Percentiles rank a stretch among this genome's conserved stretches.
phyloP scores from a whole-genome alignment of 1,140 invertebrate genomes.

The Cheumatopsyche charites region DNA sequence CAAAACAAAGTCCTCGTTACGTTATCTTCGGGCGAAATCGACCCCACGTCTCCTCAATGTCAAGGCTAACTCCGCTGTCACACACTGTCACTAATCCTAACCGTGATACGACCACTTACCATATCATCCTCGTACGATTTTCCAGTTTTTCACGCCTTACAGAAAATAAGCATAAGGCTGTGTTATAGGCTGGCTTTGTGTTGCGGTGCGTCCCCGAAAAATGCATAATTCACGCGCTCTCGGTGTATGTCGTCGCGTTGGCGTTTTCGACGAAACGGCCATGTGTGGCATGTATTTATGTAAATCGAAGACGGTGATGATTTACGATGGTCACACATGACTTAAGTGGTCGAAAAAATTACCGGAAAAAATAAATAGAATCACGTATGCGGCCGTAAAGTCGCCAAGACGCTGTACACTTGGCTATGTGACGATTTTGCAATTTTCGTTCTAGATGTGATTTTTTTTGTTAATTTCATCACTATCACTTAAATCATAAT shows the following conservation, averaged over 20 bases:
- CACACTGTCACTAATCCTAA: constrained; percentile 18
- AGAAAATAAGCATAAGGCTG: too few relatives aligned
- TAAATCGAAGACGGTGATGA: constrained; percentile 28
- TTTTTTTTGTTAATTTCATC: too few relatives aligned
- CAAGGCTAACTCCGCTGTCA: constrained; percentile 4
- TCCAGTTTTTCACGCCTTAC: too few relatives aligned
- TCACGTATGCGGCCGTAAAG: too few relatives aligned
- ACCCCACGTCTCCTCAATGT: constrained; percentile 21
- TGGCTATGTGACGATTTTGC: too few relatives aligned
- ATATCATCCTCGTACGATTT: too few relatives aligned
- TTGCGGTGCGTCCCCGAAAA: constrained; percentile 20
- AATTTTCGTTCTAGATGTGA: too few relatives aligned
- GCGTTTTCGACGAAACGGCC: constrained; percentile 10
- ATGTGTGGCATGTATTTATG: constrained; percentile 29
- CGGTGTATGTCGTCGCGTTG: constrained; percentile 24
- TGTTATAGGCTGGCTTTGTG: too few relatives aligned
- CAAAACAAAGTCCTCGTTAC: not conserved
- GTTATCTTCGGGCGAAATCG: constrained; percentile 10
- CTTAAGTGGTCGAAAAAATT: not conserved
- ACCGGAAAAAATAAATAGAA: too few relatives aligned
- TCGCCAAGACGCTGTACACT: too few relatives aligned
- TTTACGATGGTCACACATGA: constrained; percentile 19
- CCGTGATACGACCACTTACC: too few relatives aligned
- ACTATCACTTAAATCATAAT: too few relatives aligned
- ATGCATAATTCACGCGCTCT: constrained; percentile 28